Percentiles rank a stretch among this genome's conserved stretches.
phyloP scores from a whole-genome alignment of 2,888 invertebrate species.

The Parnassius orleans region DNA sequence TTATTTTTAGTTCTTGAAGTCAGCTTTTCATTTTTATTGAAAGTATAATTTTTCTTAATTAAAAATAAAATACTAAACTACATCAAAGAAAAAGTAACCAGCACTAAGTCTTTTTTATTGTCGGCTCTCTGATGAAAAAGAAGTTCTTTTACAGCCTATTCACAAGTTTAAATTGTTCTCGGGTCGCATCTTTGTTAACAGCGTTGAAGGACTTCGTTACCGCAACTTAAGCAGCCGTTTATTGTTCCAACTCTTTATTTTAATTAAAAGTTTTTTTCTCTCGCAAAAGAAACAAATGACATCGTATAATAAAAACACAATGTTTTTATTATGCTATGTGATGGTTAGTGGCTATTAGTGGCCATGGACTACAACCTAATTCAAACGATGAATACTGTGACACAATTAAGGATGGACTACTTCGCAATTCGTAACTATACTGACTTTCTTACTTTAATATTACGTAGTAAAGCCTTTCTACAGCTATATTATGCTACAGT shows the following conservation, averaged over 20 bases:
- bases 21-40: too few relatives aligned
- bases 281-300: not conserved
- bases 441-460: too few relatives aligned
- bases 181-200: conserved; percentile 2
- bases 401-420: too few relatives aligned
- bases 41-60: too few relatives aligned
- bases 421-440: too few relatives aligned
- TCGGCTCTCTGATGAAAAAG: conserved; percentile 12
- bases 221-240: not conserved
- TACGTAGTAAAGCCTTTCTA: too few relatives aligned
- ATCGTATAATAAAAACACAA: too few relatives aligned
- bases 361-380: too few relatives aligned
- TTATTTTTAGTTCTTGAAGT: too few relatives aligned
- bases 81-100: not conserved
- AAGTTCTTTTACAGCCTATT: conserved; percentile 10
- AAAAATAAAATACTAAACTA: too few relatives aligned
- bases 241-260: conserved; percentile 13
- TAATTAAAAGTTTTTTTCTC: conserved; percentile 19
- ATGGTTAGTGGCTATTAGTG: too few relatives aligned
- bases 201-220: not conserved
- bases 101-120: not conserved
- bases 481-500: not conserved
- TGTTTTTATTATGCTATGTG: not conserved
- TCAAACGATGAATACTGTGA: too few relatives aligned
- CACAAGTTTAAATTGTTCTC: conserved; percentile 19